Percentiles rank a stretch among this genome's conserved stretches.
Conservation (phyloP, 2,888 invertebrate species). For the Cabera pusaria region DNA sequence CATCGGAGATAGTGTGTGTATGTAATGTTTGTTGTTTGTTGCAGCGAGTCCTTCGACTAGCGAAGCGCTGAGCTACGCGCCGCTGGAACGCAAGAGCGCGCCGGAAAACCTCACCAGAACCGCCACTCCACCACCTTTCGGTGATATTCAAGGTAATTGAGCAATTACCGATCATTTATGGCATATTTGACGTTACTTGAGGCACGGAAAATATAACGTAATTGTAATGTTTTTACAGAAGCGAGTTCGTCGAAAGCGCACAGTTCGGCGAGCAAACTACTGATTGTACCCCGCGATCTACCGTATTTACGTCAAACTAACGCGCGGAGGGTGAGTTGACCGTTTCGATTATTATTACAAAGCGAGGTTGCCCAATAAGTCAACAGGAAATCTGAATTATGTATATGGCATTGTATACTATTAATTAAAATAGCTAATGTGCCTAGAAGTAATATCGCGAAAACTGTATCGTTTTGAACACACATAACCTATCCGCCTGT, state of each 20-base stretch:
- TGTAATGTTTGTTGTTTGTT: slow-evolving; percentile 42
- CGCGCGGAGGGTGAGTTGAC: slow-evolving; percentile 70
- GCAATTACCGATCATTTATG: slow-evolving; percentile 19
- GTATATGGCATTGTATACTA: no score
- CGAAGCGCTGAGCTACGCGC: slow-evolving; percentile 47
- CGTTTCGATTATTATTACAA: no score
- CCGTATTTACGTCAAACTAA: slow-evolving; percentile 80
- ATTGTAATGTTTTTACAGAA: slow-evolving; percentile 49
- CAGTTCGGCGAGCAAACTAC: slow-evolving; percentile 65
- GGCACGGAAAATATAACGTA: slow-evolving; percentile 17
- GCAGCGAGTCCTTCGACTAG: slow-evolving; percentile 61
- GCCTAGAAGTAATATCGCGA: no score
- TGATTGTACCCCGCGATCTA: slow-evolving; percentile 75
- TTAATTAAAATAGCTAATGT: no score
- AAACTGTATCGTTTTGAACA: no score
- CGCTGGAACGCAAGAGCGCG: slow-evolving; percentile 53
- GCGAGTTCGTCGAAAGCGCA: slow-evolving; percentile 67
- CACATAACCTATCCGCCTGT: no score
- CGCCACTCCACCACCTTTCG: slow-evolving; percentile 59
- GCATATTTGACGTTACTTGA: slow-evolving; percentile 18
- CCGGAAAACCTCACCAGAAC: slow-evolving; percentile 52
- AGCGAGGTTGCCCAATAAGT: no score
- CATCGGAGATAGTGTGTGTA: slow-evolving; percentile 55
- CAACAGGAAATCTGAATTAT: no score
- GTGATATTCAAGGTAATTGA: slow-evolving; percentile 64